Base-by-base conservation (phyloP, 2,797 vertebrate genomes). In the Chromobotia macracanthus region DNA sequence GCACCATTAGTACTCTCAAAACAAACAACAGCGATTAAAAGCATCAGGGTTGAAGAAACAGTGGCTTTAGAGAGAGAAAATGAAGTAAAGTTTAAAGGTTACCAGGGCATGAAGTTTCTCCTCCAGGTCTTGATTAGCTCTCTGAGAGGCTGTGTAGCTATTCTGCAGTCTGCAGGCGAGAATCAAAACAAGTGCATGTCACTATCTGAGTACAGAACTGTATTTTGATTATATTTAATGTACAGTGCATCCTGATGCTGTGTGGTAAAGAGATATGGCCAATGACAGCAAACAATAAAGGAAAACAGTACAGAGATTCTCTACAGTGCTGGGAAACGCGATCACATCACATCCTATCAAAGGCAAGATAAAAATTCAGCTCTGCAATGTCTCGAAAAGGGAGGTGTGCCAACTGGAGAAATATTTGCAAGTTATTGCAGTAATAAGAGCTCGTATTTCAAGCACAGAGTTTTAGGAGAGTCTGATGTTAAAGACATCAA, bases 41-140 rank as follows among this genome's bases (percentile, higher is more conserved):
- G 41, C 50, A 82, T 77, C 51, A 53, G 56, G 73, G 51, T 66
- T 48, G 21, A 82, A 79, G 81, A 81, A 51, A 38, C 55, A 69
- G 25, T 3, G 38, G 7, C 48, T 25, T 46, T 41, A 7, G 21
- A 50, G 41, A n/a, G 25, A 6, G 18, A 64, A 69, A 53, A 53
- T 63, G 25, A 69, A 75, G 53, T 68, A 16, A 16, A 68, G 11
- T 35, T 58, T 51, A 84, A 68, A 48, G 21, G 28, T 95, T 95
- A 99, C 97, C 95, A 99, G 90, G 10, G 95, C 91, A 60, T 98
- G 96, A 74, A 99, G 93, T 90, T 98, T 99, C 93, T 99, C 97
- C 86, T 99, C 97, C 88, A 99, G 92, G 75, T 99, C 97, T 92
- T 99, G 97, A 88, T 98, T 99, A 87, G 95, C 91, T 92, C 97